phyloP scores from a whole-genome alignment of 2,797 vertebrate species.

The Labeo calbasu region DNA sequence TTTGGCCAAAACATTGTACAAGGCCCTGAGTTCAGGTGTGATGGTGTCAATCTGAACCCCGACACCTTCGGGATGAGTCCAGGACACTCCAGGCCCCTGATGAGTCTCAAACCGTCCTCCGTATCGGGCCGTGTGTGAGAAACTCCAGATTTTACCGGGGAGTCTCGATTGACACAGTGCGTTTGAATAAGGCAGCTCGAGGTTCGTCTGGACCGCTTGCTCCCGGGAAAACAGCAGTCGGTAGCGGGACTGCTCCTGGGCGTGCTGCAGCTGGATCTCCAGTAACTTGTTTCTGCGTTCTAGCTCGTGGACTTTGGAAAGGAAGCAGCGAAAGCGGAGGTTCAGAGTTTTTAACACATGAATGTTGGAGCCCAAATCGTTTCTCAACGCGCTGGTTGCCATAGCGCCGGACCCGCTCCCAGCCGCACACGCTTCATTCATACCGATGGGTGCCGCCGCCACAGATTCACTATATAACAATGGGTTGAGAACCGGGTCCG shows the following conservation, averaged over 20 bases:
- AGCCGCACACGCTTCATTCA: slow-evolving; percentile 60
- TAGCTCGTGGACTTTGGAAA: slow-evolving; percentile 87
- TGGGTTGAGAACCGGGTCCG: slow-evolving; percentile 74
- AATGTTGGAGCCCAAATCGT: slow-evolving; percentile 87
- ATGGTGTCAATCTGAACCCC: slow-evolving; percentile 82
- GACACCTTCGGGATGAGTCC: slow-evolving; percentile 74
- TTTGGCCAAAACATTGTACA: slow-evolving; percentile 81
- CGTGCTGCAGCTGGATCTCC: slow-evolving; percentile 83
- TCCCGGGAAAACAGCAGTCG: slow-evolving; percentile 79
- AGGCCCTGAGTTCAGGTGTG: slow-evolving; percentile 82
- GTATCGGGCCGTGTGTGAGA: slow-evolving; percentile 79
- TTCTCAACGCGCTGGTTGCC: slow-evolving; percentile 81
- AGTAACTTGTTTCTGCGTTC: slow-evolving; percentile 86
- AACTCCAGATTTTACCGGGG: slow-evolving; percentile 88
- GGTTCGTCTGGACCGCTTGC: slow-evolving; percentile 81
- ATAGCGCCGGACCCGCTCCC: slow-evolving; percentile 62
- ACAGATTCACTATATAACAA: slow-evolving; percentile 75
- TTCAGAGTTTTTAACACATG: slow-evolving; percentile 85
- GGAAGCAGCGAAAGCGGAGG: slow-evolving; percentile 87
- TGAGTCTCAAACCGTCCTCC: slow-evolving; percentile 81
- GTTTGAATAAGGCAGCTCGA: slow-evolving; percentile 41
- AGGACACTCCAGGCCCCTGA: slow-evolving; percentile 78
- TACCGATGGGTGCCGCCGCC: slow-evolving; percentile 62
- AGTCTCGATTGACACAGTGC: slow-evolving; percentile 68
- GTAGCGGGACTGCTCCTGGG: slow-evolving; percentile 73